A percentile compares a stretch with the other conserved stretches of the same genome.
Evolutionary conservation across 2,888 invertebrate species (phyloP).

Genomic region (Merodon equestris): DNA sequence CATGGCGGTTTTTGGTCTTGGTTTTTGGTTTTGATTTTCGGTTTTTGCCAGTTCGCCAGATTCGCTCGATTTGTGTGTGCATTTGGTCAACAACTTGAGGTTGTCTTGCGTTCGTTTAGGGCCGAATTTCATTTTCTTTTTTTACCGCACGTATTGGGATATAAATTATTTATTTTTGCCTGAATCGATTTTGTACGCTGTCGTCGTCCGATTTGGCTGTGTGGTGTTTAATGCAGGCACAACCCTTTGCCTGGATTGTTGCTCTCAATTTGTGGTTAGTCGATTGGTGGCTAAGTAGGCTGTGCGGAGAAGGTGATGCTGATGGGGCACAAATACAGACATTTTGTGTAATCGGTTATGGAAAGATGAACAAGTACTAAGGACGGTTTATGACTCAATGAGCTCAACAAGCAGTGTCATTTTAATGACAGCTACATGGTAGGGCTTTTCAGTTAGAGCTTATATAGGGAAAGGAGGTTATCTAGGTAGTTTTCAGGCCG

Average conservation of each 20-base stretch:
- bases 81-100: constrained; percentile 35
- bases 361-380: constrained; percentile 18
- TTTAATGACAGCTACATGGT: constrained; percentile 37
- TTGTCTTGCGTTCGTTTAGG: constrained; percentile 28
- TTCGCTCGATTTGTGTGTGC: constrained; percentile 28
- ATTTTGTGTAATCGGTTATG: constrained; percentile 61
- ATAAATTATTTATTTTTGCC: constrained; percentile 68
- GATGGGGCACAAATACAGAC: constrained; percentile 62
- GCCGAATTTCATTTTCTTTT: constrained; percentile 21
- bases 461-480: too few relatives aligned
- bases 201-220: constrained; percentile 40
- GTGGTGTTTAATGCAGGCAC: constrained; percentile 52
- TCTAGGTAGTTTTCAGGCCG: too few relatives aligned
- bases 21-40: constrained; percentile 44
- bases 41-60: constrained; percentile 12
- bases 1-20: constrained; percentile 61
- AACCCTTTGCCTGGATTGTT: constrained; percentile 55
- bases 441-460: background rate
- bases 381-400: constrained; percentile 53
- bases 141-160: constrained; percentile 58
- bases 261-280: constrained; percentile 66
- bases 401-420: constrained; percentile 41
- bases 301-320: constrained; percentile 17
- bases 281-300: constrained; percentile 52
- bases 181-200: constrained; percentile 67